A percentile compares a stretch with the other conserved stretches of the same genome.
Conservation (phyloP, 2,797 vertebrate genomes). For the Malurus splendens region DNA sequence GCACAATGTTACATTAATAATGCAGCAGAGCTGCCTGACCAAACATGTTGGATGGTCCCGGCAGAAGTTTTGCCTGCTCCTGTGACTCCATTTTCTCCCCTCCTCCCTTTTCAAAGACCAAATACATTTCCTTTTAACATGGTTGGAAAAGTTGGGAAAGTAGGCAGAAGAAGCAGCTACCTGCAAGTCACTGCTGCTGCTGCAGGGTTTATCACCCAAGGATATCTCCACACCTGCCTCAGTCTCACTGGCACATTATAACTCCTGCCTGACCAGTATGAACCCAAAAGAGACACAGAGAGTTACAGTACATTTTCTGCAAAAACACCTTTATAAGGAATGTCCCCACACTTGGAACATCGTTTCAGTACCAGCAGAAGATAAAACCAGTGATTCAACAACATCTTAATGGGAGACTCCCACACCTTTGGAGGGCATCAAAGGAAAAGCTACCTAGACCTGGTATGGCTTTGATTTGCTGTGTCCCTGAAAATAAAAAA, state of each 20-base stretch:
- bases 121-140: neutral
- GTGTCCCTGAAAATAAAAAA: neutral
- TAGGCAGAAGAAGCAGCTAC: neutral
- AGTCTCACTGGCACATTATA: neutral
- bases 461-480: neutral
- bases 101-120: neutral
- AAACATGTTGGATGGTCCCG: neutral
- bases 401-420: neutral
- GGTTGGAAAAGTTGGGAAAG: neutral
- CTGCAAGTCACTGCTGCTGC: neutral
- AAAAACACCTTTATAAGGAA: neutral
- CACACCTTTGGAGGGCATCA: neutral
- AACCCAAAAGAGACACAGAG: neutral
- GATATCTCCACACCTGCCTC: neutral
- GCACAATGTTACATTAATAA: neutral
- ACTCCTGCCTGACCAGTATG: neutral
- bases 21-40: neutral
- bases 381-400: neutral
- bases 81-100: neutral
- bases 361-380: neutral
- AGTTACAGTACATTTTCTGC: neutral
- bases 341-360: neutral
- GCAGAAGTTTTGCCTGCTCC: neutral
- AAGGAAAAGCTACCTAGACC: neutral
- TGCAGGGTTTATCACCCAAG: neutral